Percentiles rank a stretch among this genome's conserved stretches.
Evolutionary conservation across 2,113 vertebrate genomes (phyloP).

Genomic region (Pygoscelis antarcticus): DNA sequence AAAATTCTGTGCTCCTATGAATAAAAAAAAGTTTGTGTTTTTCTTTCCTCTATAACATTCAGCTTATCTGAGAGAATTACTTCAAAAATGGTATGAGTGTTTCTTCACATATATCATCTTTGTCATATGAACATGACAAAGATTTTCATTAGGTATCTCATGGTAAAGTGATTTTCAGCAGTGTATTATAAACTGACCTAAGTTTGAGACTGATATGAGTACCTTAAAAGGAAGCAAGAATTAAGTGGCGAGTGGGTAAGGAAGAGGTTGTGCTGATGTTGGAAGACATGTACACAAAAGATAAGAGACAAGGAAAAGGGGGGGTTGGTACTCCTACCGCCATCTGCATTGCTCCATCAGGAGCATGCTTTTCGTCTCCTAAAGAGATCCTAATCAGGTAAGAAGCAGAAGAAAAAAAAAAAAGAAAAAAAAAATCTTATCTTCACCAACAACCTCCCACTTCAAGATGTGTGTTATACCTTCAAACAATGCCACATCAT

Average conservation of each 20-base stretch:
- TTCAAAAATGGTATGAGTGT: not conserved
- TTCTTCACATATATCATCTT: not conserved
- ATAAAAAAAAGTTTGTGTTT: not conserved
- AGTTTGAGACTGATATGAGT: fast-evolving
- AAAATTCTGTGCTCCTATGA: constrained; percentile 93
- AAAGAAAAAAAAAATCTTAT: not conserved
- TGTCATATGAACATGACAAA: not conserved
- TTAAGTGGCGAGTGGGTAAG: not conserved
- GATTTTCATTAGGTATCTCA: not conserved
- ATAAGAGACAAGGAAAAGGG: not conserved
- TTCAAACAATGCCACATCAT: not conserved
- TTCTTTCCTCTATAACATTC: not conserved
- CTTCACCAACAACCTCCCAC: not conserved
- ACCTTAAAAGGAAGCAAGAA: not conserved
- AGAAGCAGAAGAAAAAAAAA: not conserved
- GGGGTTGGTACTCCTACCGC: not conserved
- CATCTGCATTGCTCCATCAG: not conserved
- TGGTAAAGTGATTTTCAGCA: not conserved
- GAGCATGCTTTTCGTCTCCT: not conserved
- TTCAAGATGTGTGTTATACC: not conserved
- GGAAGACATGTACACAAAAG: not conserved
- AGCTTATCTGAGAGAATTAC: not conserved
- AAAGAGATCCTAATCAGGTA: not conserved
- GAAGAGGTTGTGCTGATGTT: not conserved
- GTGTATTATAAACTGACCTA: not conserved